Evolutionary conservation across 2,888 invertebrate genomes (phyloP).

Genomic region (Acronicta alni): DNA sequence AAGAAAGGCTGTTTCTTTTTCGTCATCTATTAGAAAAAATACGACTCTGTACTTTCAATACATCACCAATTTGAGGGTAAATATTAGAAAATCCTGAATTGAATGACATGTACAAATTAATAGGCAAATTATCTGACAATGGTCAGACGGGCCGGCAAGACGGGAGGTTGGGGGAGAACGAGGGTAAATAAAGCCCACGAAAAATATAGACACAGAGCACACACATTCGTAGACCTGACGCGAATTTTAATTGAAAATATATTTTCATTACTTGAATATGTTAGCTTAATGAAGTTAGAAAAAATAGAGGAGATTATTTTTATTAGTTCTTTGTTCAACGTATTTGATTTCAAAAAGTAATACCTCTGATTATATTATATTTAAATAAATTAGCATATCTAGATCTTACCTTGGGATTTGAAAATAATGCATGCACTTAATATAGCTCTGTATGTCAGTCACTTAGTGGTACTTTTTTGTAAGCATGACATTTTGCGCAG

Average conservation of each 20-base stretch:
- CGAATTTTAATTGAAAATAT: constrained; percentile 7
- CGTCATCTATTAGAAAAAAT: no score
- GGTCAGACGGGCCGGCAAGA: constrained; percentile 57
- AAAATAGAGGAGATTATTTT: neutral
- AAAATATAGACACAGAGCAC: constrained; percentile 47
- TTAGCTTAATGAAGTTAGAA: neutral
- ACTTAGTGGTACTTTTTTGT: no score
- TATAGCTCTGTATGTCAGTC: no score
- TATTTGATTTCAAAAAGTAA: neutral
- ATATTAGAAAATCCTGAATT: constrained; percentile 23
- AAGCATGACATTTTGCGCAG: no score
- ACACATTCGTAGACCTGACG: constrained; percentile 26
- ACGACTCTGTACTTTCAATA: neutral
- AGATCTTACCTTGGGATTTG: neutral
- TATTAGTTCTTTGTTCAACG: constrained; percentile 2
- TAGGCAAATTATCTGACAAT: constrained; percentile 63
- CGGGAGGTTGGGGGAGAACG: constrained; percentile 44
- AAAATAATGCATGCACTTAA: neutral
- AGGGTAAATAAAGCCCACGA: constrained; percentile 57
- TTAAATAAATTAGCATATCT: neutral
- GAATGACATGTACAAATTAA: constrained; percentile 53
- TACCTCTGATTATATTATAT: neutral
- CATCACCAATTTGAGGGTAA: neutral
- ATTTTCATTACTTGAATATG: constrained; percentile 7
- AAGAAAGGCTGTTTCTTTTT: no score